Evolutionary conservation across 2,888 invertebrate species (phyloP), one percentile per base, ranked within the genome.

Genomic region (Gastrophysa polygoni): DNA sequence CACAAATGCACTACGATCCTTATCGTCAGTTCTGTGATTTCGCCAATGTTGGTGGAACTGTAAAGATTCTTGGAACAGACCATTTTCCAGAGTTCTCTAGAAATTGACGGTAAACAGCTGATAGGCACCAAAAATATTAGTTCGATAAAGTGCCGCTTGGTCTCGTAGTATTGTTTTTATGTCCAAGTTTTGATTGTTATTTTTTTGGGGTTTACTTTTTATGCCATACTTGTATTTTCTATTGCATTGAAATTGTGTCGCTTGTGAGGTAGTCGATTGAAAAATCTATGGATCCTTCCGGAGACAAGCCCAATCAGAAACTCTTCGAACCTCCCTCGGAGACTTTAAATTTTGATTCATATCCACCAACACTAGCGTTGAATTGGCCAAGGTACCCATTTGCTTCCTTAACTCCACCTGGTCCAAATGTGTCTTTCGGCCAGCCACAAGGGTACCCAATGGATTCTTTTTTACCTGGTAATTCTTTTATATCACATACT

Each of bases 271-370:
- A 24, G 24, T 24, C 3, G 24, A 38, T 38, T 6, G 14, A 38
- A 32, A n/a, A 38, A 4, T 38, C 67, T 60, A 75, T 75, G 74
- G 69, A 73, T 38, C 38, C 38, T 14, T 38, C n/a, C 70, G 74
- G 73, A 63, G 76, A 76, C 77, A 49, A 75, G 75, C 57, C 78
- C 68, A 79, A 79, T 72, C 77, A 78, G 71, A 69, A 74, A 71
- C 74, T n/a, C n/a, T 68, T 63, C 75, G 74, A 48, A 71, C 78
- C 16, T 74, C 76, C n/a, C n/a, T n/a, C n/a, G n/a, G n/a, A n/a
- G 52, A 69, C 80, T 28, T 80, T 80, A 66, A 74, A 75, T 44
- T 74, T 77, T 64, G 77, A 77, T 52, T 60, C 71, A 43, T 74
- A 75, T 67, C 78, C 78, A 55, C 73, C 75, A 38, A 59, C 57